Conservation (phyloP, 1,140 invertebrate genomes). For the Hesperophylax magnus region DNA sequence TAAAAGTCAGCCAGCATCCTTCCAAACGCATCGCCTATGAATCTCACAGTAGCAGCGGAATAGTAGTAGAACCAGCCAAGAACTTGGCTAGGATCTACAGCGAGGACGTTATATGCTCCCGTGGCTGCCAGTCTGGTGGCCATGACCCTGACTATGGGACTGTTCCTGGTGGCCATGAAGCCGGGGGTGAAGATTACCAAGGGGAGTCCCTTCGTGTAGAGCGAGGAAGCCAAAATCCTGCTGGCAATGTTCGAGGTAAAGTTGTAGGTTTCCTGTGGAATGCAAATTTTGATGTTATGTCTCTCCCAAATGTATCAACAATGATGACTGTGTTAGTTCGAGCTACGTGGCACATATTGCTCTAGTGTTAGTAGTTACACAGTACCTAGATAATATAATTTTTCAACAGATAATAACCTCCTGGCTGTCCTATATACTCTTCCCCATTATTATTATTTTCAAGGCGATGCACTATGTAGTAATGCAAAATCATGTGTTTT, state of each 20-base stretch:
- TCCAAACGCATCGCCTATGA: constrained; percentile 63
- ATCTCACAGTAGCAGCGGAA: constrained; percentile 63
- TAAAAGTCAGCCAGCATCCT: constrained; percentile 61
- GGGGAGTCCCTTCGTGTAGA: constrained; percentile 2
- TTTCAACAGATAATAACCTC: not conserved
- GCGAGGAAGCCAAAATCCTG: not conserved
- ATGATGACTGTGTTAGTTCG: not conserved
- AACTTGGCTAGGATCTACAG: constrained; percentile 63
- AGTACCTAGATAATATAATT: not conserved
- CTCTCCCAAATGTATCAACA: not conserved
- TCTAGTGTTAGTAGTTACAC: not conserved
- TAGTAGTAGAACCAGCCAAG: constrained; percentile 64
- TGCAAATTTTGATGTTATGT: not conserved
- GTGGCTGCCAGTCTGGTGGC: constrained; percentile 12
- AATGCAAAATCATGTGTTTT: too few species aligned
- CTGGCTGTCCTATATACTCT: too few species aligned
- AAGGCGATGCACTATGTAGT: too few species aligned
- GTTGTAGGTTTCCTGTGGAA: constrained; percentile 31
- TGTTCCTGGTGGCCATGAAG: constrained; percentile 24
- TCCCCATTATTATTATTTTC: too few species aligned
- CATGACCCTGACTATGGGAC: constrained; percentile 20
- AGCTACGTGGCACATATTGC: not conserved
- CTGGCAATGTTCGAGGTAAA: constrained; percentile 19
- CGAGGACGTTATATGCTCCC: constrained; percentile 62
- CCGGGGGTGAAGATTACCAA: constrained; percentile 40